These are phyloP conservation scores for Nematolebias whitei DNA, from an alignment of 2,113 vertebrate genomes.

Conservation along the genomic window DNA sequence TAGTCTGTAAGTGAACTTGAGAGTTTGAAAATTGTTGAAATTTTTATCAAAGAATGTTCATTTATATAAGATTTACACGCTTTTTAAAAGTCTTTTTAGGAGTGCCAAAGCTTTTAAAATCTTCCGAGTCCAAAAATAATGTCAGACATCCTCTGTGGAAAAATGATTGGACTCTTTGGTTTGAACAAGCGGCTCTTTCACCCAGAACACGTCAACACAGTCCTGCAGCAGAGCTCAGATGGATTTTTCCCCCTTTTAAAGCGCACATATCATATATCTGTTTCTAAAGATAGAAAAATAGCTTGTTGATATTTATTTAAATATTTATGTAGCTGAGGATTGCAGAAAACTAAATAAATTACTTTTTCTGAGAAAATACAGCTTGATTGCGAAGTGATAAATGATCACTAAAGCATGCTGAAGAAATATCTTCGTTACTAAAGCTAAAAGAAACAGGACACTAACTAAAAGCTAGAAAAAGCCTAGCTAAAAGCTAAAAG, in stretches of 20 bases:
- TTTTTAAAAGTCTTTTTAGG: not conserved
- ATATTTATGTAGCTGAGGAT: not conserved
- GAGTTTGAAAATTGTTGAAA: too few species aligned
- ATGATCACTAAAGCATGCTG: too few species aligned
- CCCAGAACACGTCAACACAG: conserved; percentile 23
- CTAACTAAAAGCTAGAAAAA: too few species aligned
- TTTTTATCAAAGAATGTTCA: too few species aligned
- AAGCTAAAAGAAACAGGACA: too few species aligned
- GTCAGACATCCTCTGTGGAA: not conserved
- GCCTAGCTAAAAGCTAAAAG: too few species aligned
- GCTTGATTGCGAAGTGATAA: too few species aligned
- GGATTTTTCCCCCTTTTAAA: not conserved
- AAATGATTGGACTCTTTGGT: not conserved
- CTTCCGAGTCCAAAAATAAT: not conserved
- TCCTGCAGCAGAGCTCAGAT: not conserved
- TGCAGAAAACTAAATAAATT: too few species aligned
- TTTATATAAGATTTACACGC: not conserved
- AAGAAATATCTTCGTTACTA: too few species aligned
- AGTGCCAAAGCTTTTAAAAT: conserved; percentile 1
- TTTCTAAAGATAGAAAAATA: not conserved
- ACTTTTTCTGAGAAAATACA: too few species aligned
- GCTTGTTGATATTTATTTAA: not conserved
- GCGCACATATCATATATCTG: not conserved
- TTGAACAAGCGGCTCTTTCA: conserved; percentile 66
- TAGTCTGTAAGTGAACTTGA: too few species aligned